These are phyloP conservation scores for Thamnophis elegans DNA, from an alignment of 2,797 vertebrate genomes.

Conservation along the genomic window DNA sequence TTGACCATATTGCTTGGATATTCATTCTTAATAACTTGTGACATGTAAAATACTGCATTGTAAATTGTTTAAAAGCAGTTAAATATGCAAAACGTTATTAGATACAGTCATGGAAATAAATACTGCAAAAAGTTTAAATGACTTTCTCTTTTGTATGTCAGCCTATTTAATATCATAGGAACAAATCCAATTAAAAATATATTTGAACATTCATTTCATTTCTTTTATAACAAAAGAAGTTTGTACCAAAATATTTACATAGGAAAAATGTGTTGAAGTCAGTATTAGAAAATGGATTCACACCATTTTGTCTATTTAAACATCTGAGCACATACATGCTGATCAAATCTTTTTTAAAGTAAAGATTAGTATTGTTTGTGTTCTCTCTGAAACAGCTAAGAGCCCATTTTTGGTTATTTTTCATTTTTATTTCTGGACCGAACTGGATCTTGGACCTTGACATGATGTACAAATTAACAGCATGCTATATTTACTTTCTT, in stretches of 20 bases:
- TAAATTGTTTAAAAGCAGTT: neutral
- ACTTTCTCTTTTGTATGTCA: neutral
- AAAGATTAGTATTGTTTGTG: neutral
- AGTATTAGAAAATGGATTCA: neutral
- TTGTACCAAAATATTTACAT: neutral
- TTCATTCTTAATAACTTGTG: neutral
- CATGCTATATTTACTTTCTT: neutral
- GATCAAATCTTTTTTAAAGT: neutral
- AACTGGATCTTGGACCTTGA: neutral
- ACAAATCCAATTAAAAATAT: neutral
- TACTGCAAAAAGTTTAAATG: neutral
- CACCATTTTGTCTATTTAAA: neutral
- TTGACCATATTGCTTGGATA: neutral
- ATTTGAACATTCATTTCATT: neutral
- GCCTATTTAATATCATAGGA: neutral
- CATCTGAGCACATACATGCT: neutral
- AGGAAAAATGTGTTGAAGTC: neutral
- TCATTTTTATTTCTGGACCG: neutral
- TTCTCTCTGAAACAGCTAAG: neutral
- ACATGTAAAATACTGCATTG: neutral
- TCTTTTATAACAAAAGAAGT: neutral
- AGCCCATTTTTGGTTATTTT: neutral
- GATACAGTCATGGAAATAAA: neutral
- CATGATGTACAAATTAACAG: neutral
- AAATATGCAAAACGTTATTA: neutral